A percentile compares a stretch with the other conserved stretches of the same genome.
Conservation (phyloP, 37 sponge, comb jelly and placozoan species). For the Beroe ovata region DNA sequence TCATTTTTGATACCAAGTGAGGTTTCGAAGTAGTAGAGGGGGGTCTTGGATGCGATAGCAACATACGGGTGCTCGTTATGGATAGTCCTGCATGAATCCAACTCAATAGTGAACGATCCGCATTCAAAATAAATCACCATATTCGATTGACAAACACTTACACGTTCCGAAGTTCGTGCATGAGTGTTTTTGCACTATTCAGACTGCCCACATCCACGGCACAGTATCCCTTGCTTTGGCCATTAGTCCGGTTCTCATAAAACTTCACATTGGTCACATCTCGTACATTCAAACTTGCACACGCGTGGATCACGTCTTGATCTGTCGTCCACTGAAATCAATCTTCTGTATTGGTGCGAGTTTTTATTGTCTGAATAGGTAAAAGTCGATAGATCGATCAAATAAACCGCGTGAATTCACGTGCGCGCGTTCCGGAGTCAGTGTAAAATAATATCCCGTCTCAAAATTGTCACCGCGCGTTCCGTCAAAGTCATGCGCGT, state of each 20-base stretch:
- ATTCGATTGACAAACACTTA: not conserved
- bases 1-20: constrained; percentile 39
- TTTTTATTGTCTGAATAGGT: too few species aligned
- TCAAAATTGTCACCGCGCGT: too few species aligned
- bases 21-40: constrained; percentile 55
- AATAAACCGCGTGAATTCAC: too few species aligned
- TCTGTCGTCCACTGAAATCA: constrained; percentile 96
- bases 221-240: constrained; percentile 88
- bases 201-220: constrained; percentile 33
- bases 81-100: constrained; percentile 36
- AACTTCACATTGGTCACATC: constrained; percentile 79
- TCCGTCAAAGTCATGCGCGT: too few species aligned
- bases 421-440: too few species aligned
- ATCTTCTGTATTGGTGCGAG: too few species aligned
- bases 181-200: constrained; percentile 35
- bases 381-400: too few species aligned
- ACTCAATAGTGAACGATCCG: not conserved
- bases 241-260: constrained; percentile 93
- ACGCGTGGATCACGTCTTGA: constrained; percentile 75
- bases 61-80: constrained; percentile 52
- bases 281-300: constrained; percentile 70
- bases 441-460: too few species aligned
- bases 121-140: not conserved
- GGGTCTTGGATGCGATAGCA: constrained; percentile 39
- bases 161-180: constrained; percentile 41